A percentile compares a stretch with the other conserved stretches of the same genome.
These are phyloP conservation scores for Nymphalis c-album DNA, from an alignment of 2,888 invertebrate species.

Conservation along the genomic window DNA sequence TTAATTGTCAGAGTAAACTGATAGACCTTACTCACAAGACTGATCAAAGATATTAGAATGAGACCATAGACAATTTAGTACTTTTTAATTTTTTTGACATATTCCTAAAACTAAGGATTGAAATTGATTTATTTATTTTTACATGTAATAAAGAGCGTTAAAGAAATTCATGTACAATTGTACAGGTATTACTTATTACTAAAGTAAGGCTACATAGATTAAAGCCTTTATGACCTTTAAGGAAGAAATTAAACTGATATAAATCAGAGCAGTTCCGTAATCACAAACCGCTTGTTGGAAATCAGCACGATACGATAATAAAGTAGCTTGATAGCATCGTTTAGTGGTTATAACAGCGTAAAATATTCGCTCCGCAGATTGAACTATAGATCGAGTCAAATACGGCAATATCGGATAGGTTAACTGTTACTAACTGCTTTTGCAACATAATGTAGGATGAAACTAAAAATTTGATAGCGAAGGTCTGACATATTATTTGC, in stretches of 20 bases:
- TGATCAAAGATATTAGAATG: no score
- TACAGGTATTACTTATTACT: no score
- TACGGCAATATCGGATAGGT: conserved; percentile 16
- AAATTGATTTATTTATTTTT: no score
- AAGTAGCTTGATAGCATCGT: conserved; percentile 31
- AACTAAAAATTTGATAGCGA: not conserved
- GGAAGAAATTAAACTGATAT: conserved; percentile 31
- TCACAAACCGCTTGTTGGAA: conserved; percentile 27
- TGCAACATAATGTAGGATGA: not conserved
- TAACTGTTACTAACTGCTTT: conserved; percentile 17
- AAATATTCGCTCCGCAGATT: conserved; percentile 23
- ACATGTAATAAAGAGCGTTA: no score
- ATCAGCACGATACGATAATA: conserved; percentile 34
- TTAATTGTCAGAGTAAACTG: no score
- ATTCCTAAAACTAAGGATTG: no score
- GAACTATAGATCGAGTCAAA: conserved; percentile 22
- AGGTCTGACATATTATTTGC: no score
- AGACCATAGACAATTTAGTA: no score
- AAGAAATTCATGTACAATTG: no score
- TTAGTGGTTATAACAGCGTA: conserved; percentile 20
- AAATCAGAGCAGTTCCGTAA: conserved; percentile 28
- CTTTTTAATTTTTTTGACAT: no score
- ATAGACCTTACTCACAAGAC: no score
- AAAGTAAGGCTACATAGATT: not conserved
- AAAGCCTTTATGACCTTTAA: conserved; percentile 28